These are phyloP conservation scores for Girardinichthys multiradiatus DNA, from an alignment of 2,113 vertebrate species.

Conservation along the genomic window DNA sequence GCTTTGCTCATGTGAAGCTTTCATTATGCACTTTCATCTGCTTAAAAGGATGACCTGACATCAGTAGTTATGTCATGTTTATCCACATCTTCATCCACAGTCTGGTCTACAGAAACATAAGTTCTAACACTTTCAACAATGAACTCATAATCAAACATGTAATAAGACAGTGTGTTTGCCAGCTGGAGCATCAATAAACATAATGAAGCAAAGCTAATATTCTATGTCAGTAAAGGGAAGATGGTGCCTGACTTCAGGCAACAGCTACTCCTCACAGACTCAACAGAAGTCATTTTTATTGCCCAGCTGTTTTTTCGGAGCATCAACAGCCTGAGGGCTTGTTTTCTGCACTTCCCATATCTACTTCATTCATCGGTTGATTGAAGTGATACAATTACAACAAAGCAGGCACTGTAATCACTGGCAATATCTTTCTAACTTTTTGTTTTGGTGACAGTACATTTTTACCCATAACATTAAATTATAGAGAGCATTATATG, in stretches of 20 bases:
- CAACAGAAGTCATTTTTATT: constrained; percentile 46
- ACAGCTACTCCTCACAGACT: constrained; percentile 26
- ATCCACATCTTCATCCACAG: no score
- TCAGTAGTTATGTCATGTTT: no score
- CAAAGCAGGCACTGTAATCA: neutral
- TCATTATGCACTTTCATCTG: no score
- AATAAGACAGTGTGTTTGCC: constrained; percentile 23
- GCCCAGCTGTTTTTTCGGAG: constrained; percentile 39
- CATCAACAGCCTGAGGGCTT: constrained; percentile 48
- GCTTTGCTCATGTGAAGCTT: no score
- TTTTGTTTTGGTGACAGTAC: neutral
- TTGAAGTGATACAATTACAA: constrained; percentile 4
- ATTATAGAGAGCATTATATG: neutral
- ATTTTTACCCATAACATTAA: neutral
- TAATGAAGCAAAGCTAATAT: constrained; percentile 49
- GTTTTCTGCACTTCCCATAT: constrained; percentile 30
- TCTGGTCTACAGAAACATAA: no score
- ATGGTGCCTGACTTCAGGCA: constrained; percentile 46
- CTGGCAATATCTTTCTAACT: neutral
- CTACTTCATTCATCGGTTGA: constrained; percentile 30
- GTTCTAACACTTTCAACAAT: constrained; percentile 1
- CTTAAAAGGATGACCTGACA: no score
- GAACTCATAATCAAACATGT: constrained; percentile 36
- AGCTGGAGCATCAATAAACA: constrained; percentile 55
- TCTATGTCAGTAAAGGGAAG: neutral